These are phyloP conservation scores for Hydrolagus colliei DNA, from an alignment of 2,797 vertebrate species.

Conservation along the genomic window DNA sequence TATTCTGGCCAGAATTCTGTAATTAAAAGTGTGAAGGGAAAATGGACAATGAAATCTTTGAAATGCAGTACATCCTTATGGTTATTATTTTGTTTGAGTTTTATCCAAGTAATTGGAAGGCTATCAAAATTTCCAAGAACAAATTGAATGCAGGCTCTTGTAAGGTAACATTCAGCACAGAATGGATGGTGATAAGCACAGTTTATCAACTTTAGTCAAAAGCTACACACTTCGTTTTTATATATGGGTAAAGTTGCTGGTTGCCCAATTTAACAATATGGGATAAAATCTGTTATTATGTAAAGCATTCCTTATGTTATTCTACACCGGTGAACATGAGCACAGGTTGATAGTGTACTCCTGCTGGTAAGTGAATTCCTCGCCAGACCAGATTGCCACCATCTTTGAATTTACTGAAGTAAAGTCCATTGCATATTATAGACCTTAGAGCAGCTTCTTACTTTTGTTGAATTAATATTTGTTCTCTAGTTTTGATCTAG, in stretches of 20 bases:
- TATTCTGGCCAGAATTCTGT: background rate
- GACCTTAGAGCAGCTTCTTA: too few relatives aligned
- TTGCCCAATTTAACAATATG: background rate
- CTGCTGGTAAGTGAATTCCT: too few relatives aligned
- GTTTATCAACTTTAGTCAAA: background rate
- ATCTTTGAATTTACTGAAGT: too few relatives aligned
- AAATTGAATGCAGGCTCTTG: background rate
- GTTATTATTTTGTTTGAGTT: background rate
- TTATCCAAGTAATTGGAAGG: background rate
- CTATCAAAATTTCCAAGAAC: constrained; percentile 1
- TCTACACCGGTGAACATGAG: too few relatives aligned
- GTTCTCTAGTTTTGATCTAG: too few relatives aligned
- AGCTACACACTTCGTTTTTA: background rate
- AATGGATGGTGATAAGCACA: background rate
- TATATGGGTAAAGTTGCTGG: background rate
- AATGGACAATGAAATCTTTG: background rate
- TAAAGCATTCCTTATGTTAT: too few relatives aligned
- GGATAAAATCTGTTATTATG: too few relatives aligned
- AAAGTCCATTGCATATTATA: too few relatives aligned
- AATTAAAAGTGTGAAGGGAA: constrained; percentile 2
- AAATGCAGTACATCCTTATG: background rate
- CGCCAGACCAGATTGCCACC: too few relatives aligned
- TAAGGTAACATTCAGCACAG: background rate
- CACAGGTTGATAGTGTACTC: too few relatives aligned
- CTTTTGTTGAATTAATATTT: too few relatives aligned